Evolutionary conservation across 1,140 invertebrate genomes (phyloP).

Genomic region (Drosophila varians): DNA sequence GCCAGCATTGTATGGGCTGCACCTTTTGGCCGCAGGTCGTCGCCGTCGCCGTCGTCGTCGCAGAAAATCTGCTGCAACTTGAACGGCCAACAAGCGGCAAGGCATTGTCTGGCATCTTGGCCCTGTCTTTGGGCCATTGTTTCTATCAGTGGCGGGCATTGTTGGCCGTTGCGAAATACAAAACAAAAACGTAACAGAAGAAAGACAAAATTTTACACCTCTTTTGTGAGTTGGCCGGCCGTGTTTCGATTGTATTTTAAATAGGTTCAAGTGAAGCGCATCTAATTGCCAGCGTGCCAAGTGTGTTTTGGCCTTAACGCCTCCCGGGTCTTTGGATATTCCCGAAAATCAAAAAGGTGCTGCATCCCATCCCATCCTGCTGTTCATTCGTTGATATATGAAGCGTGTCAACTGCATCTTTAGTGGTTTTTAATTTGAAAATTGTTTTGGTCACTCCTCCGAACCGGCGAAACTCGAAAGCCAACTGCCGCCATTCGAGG

Average conservation of each 20-base stretch:
- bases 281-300: conserved; percentile 78
- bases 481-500: conserved; percentile 6
- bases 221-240: conserved; percentile 59
- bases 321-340: conserved; percentile 25
- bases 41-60: conserved; percentile 43
- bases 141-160: conserved; percentile 73
- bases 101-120: conserved; percentile 58
- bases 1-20: conserved; percentile 39
- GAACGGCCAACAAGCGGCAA: conserved; percentile 7
- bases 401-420: conserved; percentile 79
- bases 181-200: conserved; percentile 26
- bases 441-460: conserved; percentile 69
- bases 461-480: conserved; percentile 10
- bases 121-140: conserved; percentile 60
- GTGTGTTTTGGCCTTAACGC: conserved; percentile 73
- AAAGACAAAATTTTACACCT: conserved; percentile 74
- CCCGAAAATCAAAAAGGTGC: conserved; percentile 78
- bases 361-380: conserved; percentile 6
- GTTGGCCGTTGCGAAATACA: conserved; percentile 72
- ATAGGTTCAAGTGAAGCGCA: conserved; percentile 80
- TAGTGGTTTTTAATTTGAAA: conserved; percentile 81
- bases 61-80: conserved; percentile 7
- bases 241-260: conserved; percentile 79
- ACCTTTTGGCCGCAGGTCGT: conserved; percentile 56
- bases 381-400: conserved; percentile 66